These are phyloP conservation scores for Petaurus breviceps DNA, from an alignment of 2,113 vertebrate genomes.

Conservation along the genomic window DNA sequence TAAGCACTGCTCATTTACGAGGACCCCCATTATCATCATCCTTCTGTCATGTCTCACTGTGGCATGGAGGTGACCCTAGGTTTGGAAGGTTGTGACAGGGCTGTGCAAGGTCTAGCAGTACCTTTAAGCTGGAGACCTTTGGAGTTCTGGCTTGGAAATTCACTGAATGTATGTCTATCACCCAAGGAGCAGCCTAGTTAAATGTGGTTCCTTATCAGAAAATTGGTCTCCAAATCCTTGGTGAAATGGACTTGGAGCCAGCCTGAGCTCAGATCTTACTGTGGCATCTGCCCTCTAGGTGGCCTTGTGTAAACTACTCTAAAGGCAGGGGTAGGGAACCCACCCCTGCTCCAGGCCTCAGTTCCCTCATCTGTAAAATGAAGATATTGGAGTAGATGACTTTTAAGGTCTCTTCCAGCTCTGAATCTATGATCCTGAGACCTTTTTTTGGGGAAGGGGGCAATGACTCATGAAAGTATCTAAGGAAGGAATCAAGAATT, in stretches of 20 bases:
- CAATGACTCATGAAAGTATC: not conserved
- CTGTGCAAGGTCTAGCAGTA: not conserved
- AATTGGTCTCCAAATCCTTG: not conserved
- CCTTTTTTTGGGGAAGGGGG: not conserved
- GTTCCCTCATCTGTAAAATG: not conserved
- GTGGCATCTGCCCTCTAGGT: not conserved
- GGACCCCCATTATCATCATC: not conserved
- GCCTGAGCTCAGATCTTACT: not conserved
- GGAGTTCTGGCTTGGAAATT: not conserved
- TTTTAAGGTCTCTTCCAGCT: not conserved
- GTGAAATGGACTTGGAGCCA: not conserved
- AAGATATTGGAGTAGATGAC: not conserved
- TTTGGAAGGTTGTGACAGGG: not conserved
- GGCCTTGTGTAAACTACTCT: not conserved
- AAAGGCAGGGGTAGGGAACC: too few relatives aligned
- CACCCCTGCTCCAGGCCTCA: not conserved
- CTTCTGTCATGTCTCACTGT: not conserved
- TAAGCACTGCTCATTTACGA: not conserved
- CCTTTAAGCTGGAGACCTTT: not conserved
- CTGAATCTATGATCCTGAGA: not conserved
- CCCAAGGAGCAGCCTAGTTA: not conserved
- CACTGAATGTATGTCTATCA: not conserved
- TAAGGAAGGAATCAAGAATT: not conserved
- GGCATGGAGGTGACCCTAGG: not conserved
- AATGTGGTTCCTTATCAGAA: not conserved